Conservation (phyloP, 2,797 vertebrate genomes). For the Hyperoplus immaculatus region DNA sequence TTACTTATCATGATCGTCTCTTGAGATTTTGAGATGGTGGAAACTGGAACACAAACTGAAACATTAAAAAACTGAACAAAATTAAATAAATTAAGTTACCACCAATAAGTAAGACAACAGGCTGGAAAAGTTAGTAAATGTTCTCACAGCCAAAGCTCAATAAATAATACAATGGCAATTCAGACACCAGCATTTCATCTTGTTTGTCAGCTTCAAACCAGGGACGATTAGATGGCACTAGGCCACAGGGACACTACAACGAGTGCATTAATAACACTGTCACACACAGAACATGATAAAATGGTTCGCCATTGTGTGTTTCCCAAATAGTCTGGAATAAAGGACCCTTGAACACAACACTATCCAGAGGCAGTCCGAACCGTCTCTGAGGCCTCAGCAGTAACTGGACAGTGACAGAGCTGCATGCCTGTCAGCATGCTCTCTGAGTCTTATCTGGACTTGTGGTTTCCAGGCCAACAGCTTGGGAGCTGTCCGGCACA, state of each 20-base stretch:
- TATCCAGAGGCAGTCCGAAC: background rate
- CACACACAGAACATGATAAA: background rate
- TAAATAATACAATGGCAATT: background rate
- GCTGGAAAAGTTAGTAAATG: background rate
- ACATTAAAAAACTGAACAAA: too few species aligned
- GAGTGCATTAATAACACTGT: background rate
- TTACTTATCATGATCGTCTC: too few species aligned
- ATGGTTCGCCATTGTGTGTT: background rate
- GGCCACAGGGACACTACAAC: background rate
- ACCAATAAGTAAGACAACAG: background rate
- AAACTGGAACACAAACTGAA: too few species aligned
- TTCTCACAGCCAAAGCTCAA: background rate
- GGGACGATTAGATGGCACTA: background rate
- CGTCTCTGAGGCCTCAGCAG: background rate
- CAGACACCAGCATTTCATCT: background rate
- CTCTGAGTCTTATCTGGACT: conserved; percentile 34
- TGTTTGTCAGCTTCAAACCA: background rate
- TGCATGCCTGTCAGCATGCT: conserved; percentile 8
- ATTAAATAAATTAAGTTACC: too few species aligned
- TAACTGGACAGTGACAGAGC: conserved; percentile 16
- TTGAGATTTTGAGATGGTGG: too few species aligned
- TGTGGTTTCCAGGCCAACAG: conserved; percentile 41
- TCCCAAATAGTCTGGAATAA: background rate
- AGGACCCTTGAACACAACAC: background rate
- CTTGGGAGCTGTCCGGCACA: conserved; percentile 26